A percentile compares a stretch with the other conserved stretches of the same genome.
These are phyloP conservation scores for Hymenochirus boettgeri DNA, from an alignment of 2,113 vertebrate genomes.

Conservation along the genomic window DNA sequence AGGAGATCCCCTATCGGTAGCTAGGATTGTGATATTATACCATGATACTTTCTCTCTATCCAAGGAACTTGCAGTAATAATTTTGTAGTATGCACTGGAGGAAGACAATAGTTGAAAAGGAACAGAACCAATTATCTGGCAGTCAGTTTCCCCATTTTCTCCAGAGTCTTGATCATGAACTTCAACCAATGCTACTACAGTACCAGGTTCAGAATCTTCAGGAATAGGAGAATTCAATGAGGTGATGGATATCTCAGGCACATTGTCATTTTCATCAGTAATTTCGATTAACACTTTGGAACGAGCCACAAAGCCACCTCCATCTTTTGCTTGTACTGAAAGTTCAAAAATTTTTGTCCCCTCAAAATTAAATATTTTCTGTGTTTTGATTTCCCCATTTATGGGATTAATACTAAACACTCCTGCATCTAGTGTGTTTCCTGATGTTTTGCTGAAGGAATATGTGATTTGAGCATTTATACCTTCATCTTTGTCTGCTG, in stretches of 20 bases:
- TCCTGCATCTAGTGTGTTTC: constrained; percentile 54
- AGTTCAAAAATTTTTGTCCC: constrained; percentile 58
- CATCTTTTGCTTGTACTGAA: constrained; percentile 64
- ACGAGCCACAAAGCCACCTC: constrained; percentile 54
- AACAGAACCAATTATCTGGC: constrained; percentile 49
- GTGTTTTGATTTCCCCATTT: constrained; percentile 63
- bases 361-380: constrained; percentile 63
- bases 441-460: constrained; percentile 61
- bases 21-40: constrained; percentile 80
- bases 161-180: constrained; percentile 61
- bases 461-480: constrained; percentile 60
- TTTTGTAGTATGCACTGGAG: constrained; percentile 57
- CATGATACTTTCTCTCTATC: constrained; percentile 73
- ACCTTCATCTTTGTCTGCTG: constrained; percentile 58
- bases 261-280: constrained; percentile 65
- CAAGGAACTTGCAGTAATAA: constrained; percentile 75
- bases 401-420: constrained; percentile 60
- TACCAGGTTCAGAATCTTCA: constrained; percentile 56
- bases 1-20: constrained; percentile 73
- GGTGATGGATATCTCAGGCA: constrained; percentile 50
- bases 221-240: constrained; percentile 53
- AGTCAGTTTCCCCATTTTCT: constrained; percentile 58
- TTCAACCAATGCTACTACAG: constrained; percentile 62
- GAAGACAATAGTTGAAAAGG: constrained; percentile 61
- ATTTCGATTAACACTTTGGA: constrained; percentile 55